Evolutionary conservation across 2,888 invertebrate species (phyloP), one percentile per base, ranked within the genome.

Genomic region (Aphodius sticticus): DNA sequence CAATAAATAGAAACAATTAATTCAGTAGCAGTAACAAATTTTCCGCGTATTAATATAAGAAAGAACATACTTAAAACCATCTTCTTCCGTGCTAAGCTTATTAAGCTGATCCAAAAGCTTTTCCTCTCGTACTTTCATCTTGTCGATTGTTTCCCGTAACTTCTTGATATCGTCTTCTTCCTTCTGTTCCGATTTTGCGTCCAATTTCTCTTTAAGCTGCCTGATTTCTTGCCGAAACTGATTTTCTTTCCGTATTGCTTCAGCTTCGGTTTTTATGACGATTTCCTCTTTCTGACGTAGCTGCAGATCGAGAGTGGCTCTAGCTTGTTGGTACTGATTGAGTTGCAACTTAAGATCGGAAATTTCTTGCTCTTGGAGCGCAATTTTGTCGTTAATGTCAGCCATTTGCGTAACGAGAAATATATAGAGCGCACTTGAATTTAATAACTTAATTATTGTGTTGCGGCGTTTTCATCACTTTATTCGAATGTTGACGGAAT

Each of bases 171-270:
- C 85, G 84, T 88, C 89, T 81, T 88, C 88, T 81, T 89, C 89
- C 16, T 88, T 87, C 6, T 88, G 86, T 81, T 88, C 88, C 1
- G 88, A 83, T 80, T 90, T 90, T 79, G 90, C 90, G 77, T 89
- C 88, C 6, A 90, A 82, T 81, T 89, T 88, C 16, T 88, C 87
- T 80, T 88, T 89, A 37, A 87, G 81, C 70, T 85, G 84, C 80
- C 86, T 86, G n/a, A 87, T 82, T 83, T 88, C 88, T 77, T 84
- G 83, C 82, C 85, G 84, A 76, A 84, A 84, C 2, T 81, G 80
- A 74, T 86, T 85, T 78, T 87, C 87, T 82, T 85, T 86, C 69
- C 86, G 87, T 35, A 86, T 83, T 2, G 83, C 80, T 78, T 88
- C 88, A 15, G 87, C 87, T 81, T 88, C 87, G 6, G 86, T 85